phyloP scores from a whole-genome alignment of 2,797 vertebrate genomes.

The Nasua narica region DNA sequence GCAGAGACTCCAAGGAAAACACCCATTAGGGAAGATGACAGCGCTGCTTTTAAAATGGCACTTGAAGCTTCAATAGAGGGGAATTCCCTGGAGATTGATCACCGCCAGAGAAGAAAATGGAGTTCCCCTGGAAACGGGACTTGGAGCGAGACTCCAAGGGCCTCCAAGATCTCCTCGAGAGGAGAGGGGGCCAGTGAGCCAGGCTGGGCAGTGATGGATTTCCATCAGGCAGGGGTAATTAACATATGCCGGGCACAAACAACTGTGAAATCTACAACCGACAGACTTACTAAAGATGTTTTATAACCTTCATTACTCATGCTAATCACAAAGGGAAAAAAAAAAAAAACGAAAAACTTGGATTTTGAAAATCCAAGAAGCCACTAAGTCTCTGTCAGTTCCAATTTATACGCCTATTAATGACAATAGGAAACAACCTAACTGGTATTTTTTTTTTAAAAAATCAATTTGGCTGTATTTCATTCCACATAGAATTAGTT shows the following conservation, averaged over 20 bases:
- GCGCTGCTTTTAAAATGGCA: slow-evolving; percentile 47
- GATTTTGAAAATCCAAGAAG: slow-evolving; percentile 28
- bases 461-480: background rate
- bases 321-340: background rate
- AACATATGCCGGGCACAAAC: background rate
- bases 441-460: background rate
- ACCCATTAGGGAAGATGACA: background rate
- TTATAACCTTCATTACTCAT: slow-evolving; percentile 49
- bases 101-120: slow-evolving; percentile 39
- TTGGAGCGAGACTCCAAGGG: background rate
- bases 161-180: background rate
- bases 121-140: slow-evolving; percentile 66
- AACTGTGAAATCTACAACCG: background rate
- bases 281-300: background rate
- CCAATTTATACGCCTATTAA: background rate
- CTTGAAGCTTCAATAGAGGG: slow-evolving; percentile 8
- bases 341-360: background rate
- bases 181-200: background rate
- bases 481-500: background rate
- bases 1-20: background rate
- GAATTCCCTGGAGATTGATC: slow-evolving; percentile 49
- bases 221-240: background rate
- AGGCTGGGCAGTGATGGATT: background rate
- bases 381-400: background rate
- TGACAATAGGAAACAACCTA: background rate